Evolutionary conservation across 2,113 vertebrate species (phyloP).

Genomic region (Gallinago undulata): DNA sequence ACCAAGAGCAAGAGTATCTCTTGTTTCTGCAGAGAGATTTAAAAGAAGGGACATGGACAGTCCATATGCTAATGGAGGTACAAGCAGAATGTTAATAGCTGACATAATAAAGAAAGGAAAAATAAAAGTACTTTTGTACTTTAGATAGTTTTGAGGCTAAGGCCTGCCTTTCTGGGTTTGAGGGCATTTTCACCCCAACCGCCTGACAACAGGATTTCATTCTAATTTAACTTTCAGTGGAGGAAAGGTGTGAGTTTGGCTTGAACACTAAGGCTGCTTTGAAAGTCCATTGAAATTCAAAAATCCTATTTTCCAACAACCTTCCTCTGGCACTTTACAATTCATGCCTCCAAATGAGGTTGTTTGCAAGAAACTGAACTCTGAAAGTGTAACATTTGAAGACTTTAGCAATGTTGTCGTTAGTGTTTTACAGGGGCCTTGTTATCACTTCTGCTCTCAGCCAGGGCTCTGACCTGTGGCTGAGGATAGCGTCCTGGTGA

Average conservation of each 20-base stretch:
- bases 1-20: background rate
- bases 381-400: background rate
- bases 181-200: background rate
- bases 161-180: background rate
- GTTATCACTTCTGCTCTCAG: background rate
- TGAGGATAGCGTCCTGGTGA: background rate
- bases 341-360: background rate
- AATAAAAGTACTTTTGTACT: background rate
- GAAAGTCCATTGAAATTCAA: constrained; percentile 3
- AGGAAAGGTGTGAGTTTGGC: background rate
- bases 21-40: constrained; percentile 29
- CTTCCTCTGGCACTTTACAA: background rate
- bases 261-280: background rate
- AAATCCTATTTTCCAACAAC: background rate
- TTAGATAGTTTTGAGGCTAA: background rate
- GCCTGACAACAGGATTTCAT: background rate
- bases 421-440: background rate
- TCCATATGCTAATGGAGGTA: background rate
- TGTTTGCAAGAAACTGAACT: background rate
- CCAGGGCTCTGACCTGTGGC: background rate
- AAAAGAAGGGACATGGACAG: background rate
- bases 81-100: constrained; percentile 4
- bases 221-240: background rate
- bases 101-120: background rate
- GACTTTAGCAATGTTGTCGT: background rate